Percentiles rank a stretch among this genome's conserved stretches.
Evolutionary conservation across 2,797 vertebrate species (phyloP).

Genomic region (Lacerta agilis): DNA sequence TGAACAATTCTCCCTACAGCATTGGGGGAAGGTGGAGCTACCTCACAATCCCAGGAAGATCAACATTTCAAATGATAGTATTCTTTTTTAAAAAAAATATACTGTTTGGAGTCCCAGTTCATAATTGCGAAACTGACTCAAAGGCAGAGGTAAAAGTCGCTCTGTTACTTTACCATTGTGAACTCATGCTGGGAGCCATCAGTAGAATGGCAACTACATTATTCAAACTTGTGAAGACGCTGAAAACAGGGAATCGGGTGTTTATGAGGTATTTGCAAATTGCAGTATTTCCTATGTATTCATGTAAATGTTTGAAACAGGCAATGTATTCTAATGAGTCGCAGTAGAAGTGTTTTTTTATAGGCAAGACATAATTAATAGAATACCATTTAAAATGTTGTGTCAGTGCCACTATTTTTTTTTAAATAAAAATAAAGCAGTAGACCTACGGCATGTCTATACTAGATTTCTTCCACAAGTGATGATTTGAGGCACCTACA

Average conservation of each 20-base stretch:
- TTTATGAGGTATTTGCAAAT: constrained; percentile 3
- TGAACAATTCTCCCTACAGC: constrained; percentile 9
- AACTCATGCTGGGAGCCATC: neutral
- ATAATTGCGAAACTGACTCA: neutral
- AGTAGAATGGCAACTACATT: neutral
- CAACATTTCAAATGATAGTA: neutral
- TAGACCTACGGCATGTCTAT: neutral
- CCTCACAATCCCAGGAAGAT: constrained; percentile 21
- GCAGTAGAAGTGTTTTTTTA: neutral
- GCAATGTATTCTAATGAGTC: neutral
- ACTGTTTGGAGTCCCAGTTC: neutral
- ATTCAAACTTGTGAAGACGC: neutral
- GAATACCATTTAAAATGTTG: constrained; percentile 15
- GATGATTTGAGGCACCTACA: constrained; percentile 2
- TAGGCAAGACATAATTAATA: constrained; percentile 12
- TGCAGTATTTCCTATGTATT: constrained; percentile 13
- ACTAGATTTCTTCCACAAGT: constrained; percentile 8
- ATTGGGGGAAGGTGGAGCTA: constrained; percentile 16
- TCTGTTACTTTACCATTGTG: neutral
- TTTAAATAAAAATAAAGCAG: neutral
- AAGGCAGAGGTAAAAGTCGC: neutral
- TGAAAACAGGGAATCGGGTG: neutral
- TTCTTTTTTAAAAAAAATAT: neutral
- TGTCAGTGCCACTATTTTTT: neutral
- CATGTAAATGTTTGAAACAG: constrained; percentile 8